Percentiles rank a stretch among this genome's conserved stretches.
Evolutionary conservation across 2,797 vertebrate species (phyloP).

Genomic region (Pygocentrus nattereri): DNA sequence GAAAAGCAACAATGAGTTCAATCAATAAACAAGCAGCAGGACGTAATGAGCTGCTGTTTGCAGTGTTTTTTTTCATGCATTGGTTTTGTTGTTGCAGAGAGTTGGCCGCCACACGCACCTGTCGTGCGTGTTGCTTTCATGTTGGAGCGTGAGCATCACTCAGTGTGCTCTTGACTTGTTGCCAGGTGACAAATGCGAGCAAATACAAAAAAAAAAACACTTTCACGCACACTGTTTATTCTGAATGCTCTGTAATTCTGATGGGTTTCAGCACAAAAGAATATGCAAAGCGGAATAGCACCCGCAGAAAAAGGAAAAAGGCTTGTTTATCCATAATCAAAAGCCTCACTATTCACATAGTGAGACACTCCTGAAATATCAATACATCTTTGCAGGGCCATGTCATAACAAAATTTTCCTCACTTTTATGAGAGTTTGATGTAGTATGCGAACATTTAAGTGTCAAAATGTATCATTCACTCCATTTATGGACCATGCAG

Average conservation of each 20-base stretch:
- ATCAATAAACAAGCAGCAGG: conserved; percentile 58
- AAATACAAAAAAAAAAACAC: conserved; percentile 15
- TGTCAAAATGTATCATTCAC: no score
- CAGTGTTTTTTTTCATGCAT: conserved; percentile 14
- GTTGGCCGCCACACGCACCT: conserved; percentile 39
- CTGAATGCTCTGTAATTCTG: conserved; percentile 18
- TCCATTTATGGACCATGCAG: no score
- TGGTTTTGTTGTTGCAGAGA: conserved; percentile 46
- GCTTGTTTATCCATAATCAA: not conserved
- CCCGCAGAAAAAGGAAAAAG: not conserved
- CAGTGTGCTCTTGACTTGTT: conserved; percentile 29
- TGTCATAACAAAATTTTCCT: no score
- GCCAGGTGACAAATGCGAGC: conserved; percentile 39
- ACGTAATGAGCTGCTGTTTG: conserved; percentile 52
- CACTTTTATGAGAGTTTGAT: no score
- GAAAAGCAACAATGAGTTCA: conserved; percentile 42
- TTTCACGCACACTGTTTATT: conserved; percentile 36
- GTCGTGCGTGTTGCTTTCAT: conserved; percentile 36
- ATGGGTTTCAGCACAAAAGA: conserved; percentile 15
- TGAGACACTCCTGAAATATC: conserved; percentile 7
- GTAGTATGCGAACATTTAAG: no score
- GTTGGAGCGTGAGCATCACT: conserved; percentile 38
- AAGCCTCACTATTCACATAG: not conserved
- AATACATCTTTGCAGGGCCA: not conserved
- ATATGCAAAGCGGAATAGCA: not conserved